Conservation (phyloP, 2,113 vertebrate genomes). For the Sakesphorus luctuosus region DNA sequence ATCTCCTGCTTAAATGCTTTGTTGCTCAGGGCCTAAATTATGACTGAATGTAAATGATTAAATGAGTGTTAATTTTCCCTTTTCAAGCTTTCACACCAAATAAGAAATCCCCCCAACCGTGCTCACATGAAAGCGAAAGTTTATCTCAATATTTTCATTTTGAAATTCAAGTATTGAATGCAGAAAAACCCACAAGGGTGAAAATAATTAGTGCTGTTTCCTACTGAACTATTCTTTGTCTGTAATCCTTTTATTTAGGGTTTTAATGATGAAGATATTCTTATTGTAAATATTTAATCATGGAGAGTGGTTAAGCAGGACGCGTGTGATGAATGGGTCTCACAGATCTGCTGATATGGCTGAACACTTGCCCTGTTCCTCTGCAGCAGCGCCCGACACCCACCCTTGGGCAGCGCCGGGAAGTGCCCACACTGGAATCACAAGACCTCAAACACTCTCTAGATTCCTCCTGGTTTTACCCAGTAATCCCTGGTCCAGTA, state of each 20-base stretch:
- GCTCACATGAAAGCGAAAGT: background rate
- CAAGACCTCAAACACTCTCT: background rate
- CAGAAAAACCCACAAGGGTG: background rate
- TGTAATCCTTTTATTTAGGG: conserved; percentile 4
- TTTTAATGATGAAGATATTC: background rate
- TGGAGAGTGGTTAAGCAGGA: background rate
- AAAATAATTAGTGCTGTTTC: conserved; percentile 2
- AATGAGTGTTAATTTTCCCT: background rate
- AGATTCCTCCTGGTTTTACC: background rate
- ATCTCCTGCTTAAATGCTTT: background rate
- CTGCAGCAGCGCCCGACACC: background rate
- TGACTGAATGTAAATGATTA: background rate
- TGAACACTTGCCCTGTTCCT: background rate
- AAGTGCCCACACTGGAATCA: background rate
- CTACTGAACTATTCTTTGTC: background rate
- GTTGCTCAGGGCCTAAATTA: conserved; percentile 2
- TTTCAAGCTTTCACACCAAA: background rate
- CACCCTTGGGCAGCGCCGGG: background rate
- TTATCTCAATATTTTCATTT: conserved; percentile 38
- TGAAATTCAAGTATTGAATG: background rate
- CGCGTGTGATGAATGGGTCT: background rate
- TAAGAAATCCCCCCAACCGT: background rate
- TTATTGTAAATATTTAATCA: conserved; percentile 8
- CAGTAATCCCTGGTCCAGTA: background rate
- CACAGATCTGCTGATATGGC: background rate